Percentiles rank a stretch among this genome's conserved stretches.
Conservation (phyloP, 2,888 invertebrate species). For the Synergus laeviventris region DNA sequence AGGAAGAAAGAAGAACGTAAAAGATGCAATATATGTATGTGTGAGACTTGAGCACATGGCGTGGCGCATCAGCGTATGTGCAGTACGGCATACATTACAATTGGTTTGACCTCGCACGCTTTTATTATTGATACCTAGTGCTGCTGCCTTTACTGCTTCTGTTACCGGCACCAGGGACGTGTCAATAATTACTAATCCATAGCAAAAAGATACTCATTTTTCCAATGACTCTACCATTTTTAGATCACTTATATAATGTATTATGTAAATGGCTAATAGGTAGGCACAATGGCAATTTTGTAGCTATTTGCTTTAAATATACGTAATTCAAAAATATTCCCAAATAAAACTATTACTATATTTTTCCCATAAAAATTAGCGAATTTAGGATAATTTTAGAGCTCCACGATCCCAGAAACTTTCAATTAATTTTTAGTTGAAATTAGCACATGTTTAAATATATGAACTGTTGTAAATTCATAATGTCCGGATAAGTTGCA, state of each 20-base stretch:
- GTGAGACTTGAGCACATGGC: conserved; percentile 65
- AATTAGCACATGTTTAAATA: too few species aligned
- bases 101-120: conserved; percentile 71
- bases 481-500: background rate
- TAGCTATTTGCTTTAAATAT: too few species aligned
- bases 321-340: too few species aligned
- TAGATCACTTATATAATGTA: too few species aligned
- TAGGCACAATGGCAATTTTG: too few species aligned
- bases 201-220: background rate
- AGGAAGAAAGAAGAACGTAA: conserved; percentile 52
- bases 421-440: too few species aligned
- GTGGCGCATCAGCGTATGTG: conserved; percentile 41
- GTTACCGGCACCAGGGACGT: background rate
- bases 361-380: too few species aligned
- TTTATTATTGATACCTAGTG: conserved; percentile 68
- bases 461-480: background rate
- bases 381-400: too few species aligned
- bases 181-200: background rate
- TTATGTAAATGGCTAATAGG: too few species aligned
- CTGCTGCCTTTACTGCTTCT: conserved; percentile 12
- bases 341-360: too few species aligned
- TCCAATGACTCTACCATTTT: background rate
- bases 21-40: conserved; percentile 64
- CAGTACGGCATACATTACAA: conserved; percentile 61
- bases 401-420: too few species aligned